Evolutionary conservation across 2,113 vertebrate genomes (phyloP).

Genomic region (Columba livia): DNA sequence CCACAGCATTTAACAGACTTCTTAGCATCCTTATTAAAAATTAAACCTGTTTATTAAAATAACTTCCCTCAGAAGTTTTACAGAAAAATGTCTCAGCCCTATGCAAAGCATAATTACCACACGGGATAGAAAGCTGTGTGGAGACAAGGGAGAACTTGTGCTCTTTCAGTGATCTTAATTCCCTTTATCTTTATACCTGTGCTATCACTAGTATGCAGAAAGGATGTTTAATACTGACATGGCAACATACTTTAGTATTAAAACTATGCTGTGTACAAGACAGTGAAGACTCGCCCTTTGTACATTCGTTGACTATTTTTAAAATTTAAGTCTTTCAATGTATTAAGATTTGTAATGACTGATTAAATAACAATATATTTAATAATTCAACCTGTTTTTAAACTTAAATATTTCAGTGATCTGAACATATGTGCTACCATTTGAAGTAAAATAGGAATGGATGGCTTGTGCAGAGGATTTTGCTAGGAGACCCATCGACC

Average conservation of each 20-base stretch:
- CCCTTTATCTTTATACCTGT: not conserved
- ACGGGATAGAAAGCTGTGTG: not conserved
- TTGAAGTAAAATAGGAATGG: not conserved
- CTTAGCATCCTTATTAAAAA: conserved; percentile 18
- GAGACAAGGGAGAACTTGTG: not conserved
- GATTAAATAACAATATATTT: not conserved
- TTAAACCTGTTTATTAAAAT: conserved; percentile 25
- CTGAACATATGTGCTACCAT: not conserved
- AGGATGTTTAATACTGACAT: not conserved
- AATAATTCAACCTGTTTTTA: not conserved
- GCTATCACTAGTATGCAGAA: not conserved
- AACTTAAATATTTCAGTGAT: not conserved
- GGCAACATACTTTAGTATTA: not conserved
- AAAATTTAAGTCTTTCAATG: not conserved
- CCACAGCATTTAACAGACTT: conserved; percentile 2
- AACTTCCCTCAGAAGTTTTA: not conserved
- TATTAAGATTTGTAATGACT: not conserved
- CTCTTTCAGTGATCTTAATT: not conserved
- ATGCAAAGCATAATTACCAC: not conserved
- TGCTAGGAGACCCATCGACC: not conserved
- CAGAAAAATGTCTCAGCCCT: not conserved
- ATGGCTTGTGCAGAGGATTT: not conserved
- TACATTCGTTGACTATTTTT: not conserved
- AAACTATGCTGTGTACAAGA: not conserved
- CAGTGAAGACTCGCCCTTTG: not conserved